phyloP scores from a whole-genome alignment of 2,888 invertebrate genomes.

The Amiota mariae region DNA sequence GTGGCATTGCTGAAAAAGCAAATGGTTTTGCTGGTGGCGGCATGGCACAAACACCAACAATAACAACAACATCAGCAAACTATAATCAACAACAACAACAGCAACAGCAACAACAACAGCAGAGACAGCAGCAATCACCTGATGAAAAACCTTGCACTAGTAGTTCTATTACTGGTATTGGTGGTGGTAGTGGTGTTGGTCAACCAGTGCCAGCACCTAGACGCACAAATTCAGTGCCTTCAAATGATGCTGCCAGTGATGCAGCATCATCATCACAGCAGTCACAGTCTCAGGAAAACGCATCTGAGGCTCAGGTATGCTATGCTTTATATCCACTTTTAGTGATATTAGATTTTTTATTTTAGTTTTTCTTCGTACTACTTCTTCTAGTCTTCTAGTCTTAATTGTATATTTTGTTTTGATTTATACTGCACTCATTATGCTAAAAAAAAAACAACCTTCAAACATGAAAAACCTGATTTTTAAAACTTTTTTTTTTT shows the following conservation, averaged over 20 bases:
- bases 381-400: too few species aligned
- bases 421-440: too few species aligned
- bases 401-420: too few species aligned
- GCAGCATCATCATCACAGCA: slow-evolving; percentile 40
- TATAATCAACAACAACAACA: slow-evolving; percentile 31
- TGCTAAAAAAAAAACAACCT: too few species aligned
- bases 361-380: slow-evolving; percentile 41
- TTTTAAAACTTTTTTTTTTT: too few species aligned
- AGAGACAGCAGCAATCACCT: slow-evolving; percentile 40
- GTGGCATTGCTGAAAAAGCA: slow-evolving; percentile 53
- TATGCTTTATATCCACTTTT: not conserved
- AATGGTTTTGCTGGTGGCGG: slow-evolving; percentile 66
- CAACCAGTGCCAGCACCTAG: slow-evolving; percentile 73
- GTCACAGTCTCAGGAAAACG: slow-evolving; percentile 36
- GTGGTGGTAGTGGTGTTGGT: slow-evolving; percentile 63
- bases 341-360: slow-evolving; percentile 26
- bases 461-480: too few species aligned
- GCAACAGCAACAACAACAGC: slow-evolving; percentile 45
- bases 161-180: too few species aligned
- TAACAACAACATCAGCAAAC: slow-evolving; percentile 21
- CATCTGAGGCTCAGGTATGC: slow-evolving; percentile 67
- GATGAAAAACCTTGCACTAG: slow-evolving; percentile 53
- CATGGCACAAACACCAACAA: slow-evolving; percentile 36
- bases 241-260: slow-evolving; percentile 61
- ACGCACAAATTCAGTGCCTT: slow-evolving; percentile 75